Evolutionary conservation across 1,140 invertebrate species (phyloP).

Genomic region (Trachymyrmex cornetzi): DNA sequence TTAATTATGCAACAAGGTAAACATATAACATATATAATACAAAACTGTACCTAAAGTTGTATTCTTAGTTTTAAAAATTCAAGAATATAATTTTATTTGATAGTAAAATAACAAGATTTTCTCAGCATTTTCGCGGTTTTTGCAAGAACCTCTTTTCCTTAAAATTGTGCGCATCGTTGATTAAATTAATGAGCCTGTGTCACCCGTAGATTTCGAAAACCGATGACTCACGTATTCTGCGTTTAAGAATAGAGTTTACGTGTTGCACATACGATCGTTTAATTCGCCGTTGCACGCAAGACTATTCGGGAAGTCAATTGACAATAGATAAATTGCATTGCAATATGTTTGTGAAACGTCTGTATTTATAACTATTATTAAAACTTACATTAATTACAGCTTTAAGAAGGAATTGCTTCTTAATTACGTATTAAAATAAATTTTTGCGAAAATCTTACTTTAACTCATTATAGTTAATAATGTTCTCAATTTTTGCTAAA

Average conservation of each 20-base stretch:
- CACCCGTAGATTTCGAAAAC: constrained; percentile 44
- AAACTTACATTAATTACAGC: background rate
- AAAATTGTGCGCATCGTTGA: constrained; percentile 20
- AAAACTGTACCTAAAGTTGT: constrained; percentile 8
- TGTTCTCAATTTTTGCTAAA: background rate
- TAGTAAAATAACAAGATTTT: background rate
- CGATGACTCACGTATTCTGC: constrained; percentile 41
- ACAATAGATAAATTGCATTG: constrained; percentile 2
- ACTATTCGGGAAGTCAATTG: background rate
- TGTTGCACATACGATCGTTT: constrained; percentile 36
- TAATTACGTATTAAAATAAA: background rate
- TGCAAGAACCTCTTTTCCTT: background rate
- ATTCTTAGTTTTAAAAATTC: background rate
- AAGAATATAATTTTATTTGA: background rate
- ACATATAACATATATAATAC: no score
- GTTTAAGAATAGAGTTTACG: constrained; percentile 64
- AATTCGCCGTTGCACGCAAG: background rate
- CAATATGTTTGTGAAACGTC: background rate
- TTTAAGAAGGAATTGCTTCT: background rate
- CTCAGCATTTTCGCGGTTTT: constrained; percentile 6
- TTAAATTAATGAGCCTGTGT: constrained; percentile 63
- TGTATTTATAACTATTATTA: background rate
- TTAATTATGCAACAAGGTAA: no score
- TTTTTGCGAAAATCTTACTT: background rate
- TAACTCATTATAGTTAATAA: background rate